Evolutionary conservation across 2,113 vertebrate species (phyloP).

Genomic region (Lophura nycthemera): DNA sequence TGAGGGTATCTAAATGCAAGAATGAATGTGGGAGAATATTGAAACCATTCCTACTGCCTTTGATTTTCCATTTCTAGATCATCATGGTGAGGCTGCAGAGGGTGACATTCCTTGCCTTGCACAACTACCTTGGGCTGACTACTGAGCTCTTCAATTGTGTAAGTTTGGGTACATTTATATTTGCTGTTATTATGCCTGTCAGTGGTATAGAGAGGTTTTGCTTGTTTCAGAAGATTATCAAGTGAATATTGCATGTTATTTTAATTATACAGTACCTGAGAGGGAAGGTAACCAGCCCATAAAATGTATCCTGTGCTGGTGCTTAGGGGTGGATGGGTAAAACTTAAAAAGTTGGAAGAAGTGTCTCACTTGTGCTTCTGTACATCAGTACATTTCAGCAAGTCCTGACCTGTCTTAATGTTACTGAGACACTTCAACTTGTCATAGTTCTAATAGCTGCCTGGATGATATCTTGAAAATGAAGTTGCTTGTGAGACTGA

Average conservation of each 20-base stretch:
- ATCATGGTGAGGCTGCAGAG: conserved; percentile 97
- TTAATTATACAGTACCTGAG: not conserved
- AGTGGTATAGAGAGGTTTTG: not conserved
- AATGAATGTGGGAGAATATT: not conserved
- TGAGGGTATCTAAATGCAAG: not conserved
- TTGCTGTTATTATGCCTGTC: not conserved
- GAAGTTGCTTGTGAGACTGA: not conserved
- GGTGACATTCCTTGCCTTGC: conserved; percentile 92
- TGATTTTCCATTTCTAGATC: conserved; percentile 77
- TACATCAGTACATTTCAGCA: rapidly evolving
- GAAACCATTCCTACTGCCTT: not conserved
- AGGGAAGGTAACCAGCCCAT: not conserved
- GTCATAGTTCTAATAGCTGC: not conserved
- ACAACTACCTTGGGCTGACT: conserved; percentile 95
- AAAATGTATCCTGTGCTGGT: not conserved
- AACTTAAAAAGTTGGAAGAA: not conserved
- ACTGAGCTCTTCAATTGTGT: conserved; percentile 93
- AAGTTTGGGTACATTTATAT: conserved; percentile 38
- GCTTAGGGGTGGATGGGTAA: not conserved
- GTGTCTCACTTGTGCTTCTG: not conserved
- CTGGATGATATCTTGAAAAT: not conserved
- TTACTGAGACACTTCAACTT: not conserved
- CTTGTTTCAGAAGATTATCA: not conserved
- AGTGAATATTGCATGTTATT: not conserved
- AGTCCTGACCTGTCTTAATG: rapidly evolving